A percentile compares a stretch with the other conserved stretches of the same genome.
Conservation (phyloP, 2,888 invertebrate species). For the Cryptus armator region DNA sequence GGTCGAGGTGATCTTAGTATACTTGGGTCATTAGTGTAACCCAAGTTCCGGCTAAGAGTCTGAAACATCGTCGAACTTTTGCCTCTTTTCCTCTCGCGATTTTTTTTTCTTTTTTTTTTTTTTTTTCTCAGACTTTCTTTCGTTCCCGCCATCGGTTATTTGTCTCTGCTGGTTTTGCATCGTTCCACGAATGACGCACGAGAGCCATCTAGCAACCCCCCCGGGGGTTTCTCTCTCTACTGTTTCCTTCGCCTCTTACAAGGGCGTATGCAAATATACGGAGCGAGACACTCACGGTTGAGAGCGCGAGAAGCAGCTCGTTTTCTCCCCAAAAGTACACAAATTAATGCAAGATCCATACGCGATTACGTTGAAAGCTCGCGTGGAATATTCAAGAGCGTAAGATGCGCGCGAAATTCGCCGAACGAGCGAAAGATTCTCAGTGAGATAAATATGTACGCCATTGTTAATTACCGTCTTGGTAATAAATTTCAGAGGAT, state of each 20-base stretch:
- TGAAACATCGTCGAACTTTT: constrained; percentile 21
- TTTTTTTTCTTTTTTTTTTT: not conserved
- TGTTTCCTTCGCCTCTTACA: constrained; percentile 26
- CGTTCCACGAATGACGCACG: constrained; percentile 44
- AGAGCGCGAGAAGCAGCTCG: not conserved
- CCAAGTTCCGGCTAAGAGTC: constrained; percentile 32
- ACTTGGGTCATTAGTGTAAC: constrained; percentile 54
- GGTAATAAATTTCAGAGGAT: not conserved
- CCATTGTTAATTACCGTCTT: not conserved
- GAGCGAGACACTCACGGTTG: no score
- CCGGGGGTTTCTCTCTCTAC: not conserved
- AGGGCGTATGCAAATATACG: constrained; percentile 54
- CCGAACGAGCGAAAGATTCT: not conserved
- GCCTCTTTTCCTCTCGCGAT: constrained; percentile 23
- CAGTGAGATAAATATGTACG: constrained; percentile 8
- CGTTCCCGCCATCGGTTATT: constrained; percentile 37
- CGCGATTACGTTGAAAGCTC: constrained; percentile 42
- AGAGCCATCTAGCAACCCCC: constrained; percentile 31
- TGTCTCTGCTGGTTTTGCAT: constrained; percentile 38
- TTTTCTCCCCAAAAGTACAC: constrained; percentile 28
- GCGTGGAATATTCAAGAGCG: constrained; percentile 45
- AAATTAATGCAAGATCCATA: constrained; percentile 63
- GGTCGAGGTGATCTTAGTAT: constrained; percentile 14
- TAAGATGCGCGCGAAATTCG: not conserved
- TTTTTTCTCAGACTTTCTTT: not conserved